These are phyloP conservation scores for Drosophila obscura DNA, from an alignment of 1,140 invertebrate genomes.

Conservation along the genomic window DNA sequence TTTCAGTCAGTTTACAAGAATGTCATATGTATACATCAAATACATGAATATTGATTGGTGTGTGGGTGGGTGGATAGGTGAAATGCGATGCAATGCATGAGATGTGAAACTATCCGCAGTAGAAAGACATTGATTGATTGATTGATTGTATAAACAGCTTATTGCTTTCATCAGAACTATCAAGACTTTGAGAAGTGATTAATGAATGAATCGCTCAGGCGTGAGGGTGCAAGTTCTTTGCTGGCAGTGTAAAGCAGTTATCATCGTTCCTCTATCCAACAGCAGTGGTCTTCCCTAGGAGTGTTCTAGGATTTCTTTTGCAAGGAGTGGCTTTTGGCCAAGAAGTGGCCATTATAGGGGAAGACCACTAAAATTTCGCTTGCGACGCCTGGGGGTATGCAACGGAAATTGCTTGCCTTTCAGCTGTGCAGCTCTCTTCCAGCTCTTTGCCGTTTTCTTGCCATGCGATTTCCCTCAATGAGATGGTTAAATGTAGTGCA, in stretches of 20 bases:
- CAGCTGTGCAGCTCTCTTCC: slow-evolving; percentile 1
- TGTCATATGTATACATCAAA: slow-evolving; percentile 9
- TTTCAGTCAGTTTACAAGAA: slow-evolving; percentile 52
- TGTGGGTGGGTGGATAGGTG: neutral
- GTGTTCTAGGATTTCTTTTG: too few species aligned
- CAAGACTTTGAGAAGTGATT: slow-evolving; percentile 8
- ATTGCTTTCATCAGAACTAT: slow-evolving; percentile 55
- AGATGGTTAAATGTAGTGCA: slow-evolving; percentile 29
- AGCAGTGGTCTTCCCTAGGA: neutral
- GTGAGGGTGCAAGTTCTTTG: slow-evolving; percentile 20
- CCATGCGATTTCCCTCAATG: slow-evolving; percentile 18
- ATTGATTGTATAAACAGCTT: slow-evolving; percentile 75
- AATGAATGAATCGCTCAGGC: slow-evolving; percentile 7
- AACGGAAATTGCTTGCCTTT: neutral
- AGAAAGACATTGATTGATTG: slow-evolving; percentile 10
- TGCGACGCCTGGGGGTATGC: neutral
- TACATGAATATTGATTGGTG: neutral
- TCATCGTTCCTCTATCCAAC: slow-evolving; percentile 16
- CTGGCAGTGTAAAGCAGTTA: slow-evolving; percentile 48
- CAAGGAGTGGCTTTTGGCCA: too few species aligned
- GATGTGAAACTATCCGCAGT: slow-evolving; percentile 19
- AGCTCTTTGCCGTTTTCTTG: slow-evolving; percentile 4
- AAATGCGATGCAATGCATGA: slow-evolving; percentile 14
- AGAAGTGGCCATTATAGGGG: too few species aligned
- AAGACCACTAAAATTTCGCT: neutral